Conservation (phyloP, 2,113 vertebrate species). For the Calonectris borealis region DNA sequence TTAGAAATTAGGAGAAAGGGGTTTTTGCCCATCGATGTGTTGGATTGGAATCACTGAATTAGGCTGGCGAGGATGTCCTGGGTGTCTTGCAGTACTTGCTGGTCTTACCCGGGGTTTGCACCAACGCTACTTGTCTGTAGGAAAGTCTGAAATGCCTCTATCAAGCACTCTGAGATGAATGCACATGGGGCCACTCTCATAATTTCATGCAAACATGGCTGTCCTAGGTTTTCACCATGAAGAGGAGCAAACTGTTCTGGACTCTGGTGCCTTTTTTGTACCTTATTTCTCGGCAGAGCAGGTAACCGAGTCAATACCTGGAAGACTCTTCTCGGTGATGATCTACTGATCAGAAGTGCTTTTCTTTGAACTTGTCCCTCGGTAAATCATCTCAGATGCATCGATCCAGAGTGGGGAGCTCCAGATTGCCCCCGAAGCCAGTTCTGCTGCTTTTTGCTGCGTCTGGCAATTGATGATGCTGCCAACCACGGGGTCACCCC, state of each 20-base stretch:
- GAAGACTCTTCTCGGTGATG: background rate
- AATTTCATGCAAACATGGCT: background rate
- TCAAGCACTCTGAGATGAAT: background rate
- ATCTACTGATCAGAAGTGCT: background rate
- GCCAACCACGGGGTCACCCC: accelerated
- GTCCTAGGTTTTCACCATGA: background rate
- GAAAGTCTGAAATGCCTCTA: background rate
- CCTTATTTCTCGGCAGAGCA: background rate
- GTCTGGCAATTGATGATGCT: background rate
- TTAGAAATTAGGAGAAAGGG: background rate
- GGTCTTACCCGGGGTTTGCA: background rate
- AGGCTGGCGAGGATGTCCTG: background rate
- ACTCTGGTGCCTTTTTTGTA: background rate
- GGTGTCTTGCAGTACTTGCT: background rate
- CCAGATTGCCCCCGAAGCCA: background rate
- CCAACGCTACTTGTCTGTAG: background rate
- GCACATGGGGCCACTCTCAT: background rate
- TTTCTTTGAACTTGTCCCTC: background rate
- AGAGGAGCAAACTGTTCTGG: background rate
- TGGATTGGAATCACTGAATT: background rate
- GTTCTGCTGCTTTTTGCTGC: background rate
- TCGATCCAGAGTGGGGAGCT: background rate
- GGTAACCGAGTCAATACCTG: background rate
- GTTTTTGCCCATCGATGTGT: background rate
- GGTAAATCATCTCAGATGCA: background rate